Evolutionary conservation across 2,113 vertebrate species (phyloP).

Genomic region (Tylochromis polylepis): DNA sequence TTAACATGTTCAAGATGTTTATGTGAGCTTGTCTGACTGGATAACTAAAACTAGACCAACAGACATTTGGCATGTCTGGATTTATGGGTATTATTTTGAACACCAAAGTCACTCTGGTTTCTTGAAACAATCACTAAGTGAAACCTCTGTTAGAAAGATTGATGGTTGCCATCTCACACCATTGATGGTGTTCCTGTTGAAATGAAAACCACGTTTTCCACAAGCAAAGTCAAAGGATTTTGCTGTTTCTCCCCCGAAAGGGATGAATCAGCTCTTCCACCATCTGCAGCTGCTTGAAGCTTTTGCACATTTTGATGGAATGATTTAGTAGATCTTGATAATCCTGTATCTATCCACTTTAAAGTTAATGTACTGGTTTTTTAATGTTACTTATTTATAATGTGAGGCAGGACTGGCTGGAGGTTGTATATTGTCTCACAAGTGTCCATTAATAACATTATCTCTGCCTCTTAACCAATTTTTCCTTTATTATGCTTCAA

Average conservation of each 20-base stretch:
- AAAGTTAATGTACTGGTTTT: background rate
- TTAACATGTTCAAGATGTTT: constrained; percentile 17
- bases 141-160: background rate
- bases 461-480: background rate
- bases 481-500: background rate
- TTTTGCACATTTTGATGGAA: background rate
- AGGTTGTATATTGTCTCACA: background rate
- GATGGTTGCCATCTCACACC: background rate
- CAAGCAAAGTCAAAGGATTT: background rate
- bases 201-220: background rate
- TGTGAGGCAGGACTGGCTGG: background rate
- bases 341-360: background rate
- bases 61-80: background rate
- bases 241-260: background rate
- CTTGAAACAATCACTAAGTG: background rate
- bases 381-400: background rate
- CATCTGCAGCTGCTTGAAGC: background rate
- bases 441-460: background rate
- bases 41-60: background rate
- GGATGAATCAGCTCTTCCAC: background rate
- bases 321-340: background rate
- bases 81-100: background rate
- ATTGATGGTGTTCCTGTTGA: background rate
- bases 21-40: background rate
- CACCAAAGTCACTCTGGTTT: background rate